phyloP scores from a whole-genome alignment of 2,113 vertebrate genomes.

The Orthonyx spaldingii region DNA sequence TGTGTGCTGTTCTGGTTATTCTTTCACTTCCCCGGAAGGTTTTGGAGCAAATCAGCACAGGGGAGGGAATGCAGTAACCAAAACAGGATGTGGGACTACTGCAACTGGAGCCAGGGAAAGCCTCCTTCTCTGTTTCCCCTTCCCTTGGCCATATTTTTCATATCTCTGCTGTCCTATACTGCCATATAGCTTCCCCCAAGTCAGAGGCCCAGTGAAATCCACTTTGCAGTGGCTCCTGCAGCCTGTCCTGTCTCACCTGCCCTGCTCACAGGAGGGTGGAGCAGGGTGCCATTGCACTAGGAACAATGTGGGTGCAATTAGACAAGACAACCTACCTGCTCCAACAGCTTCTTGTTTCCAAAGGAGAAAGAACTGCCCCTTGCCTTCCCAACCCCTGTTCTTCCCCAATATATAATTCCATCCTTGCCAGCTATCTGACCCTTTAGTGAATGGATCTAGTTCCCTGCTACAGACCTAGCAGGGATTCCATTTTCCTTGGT shows the following conservation, averaged over 20 bases:
- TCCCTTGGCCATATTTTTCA: background rate
- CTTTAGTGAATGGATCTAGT: background rate
- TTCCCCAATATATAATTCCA: rapidly evolving
- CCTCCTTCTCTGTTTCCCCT: background rate
- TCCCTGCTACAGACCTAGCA: background rate
- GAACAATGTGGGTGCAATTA: background rate
- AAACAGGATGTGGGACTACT: background rate
- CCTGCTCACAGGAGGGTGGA: background rate
- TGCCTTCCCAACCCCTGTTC: background rate
- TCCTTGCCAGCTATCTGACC: background rate
- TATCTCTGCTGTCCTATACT: background rate
- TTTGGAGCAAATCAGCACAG: background rate
- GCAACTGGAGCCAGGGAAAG: background rate
- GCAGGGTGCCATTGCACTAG: background rate
- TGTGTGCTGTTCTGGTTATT: background rate
- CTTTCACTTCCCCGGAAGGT: background rate
- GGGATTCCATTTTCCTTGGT: background rate
- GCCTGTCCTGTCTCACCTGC: background rate
- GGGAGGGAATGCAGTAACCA: background rate
- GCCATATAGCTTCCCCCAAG: background rate
- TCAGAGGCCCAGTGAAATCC: background rate
- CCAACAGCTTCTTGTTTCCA: background rate
- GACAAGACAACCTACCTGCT: background rate
- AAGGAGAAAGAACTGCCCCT: background rate
- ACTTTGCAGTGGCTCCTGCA: background rate